Base-by-base conservation (phyloP, 2,113 vertebrate genomes). In the Lophius piscatorius region DNA sequence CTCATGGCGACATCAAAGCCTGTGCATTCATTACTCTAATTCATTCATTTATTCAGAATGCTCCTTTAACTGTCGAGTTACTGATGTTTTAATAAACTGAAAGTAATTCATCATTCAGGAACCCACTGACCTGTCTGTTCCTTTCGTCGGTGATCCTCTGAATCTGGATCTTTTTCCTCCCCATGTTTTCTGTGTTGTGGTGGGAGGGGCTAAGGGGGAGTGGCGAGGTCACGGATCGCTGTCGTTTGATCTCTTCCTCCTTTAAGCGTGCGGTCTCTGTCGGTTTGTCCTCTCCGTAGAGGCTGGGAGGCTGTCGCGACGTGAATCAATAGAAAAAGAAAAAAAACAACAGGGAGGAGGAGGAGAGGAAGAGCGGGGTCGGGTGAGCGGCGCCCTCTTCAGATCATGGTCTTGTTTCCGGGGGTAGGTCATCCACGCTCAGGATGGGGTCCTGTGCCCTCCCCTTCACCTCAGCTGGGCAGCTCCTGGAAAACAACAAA, bases 91-190 rank as follows among this genome's bases (percentile, higher is more conserved):
- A n/a, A n/a, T n/a, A n/a, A n/a, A n/a, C n/a, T n/a, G n/a, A n/a
- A n/a, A n/a, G n/a, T 62, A 2, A 4, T 22, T 28, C 20, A 4
- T 38, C 29, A 22, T 38, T 23, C 34, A 20, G 8, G 40, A 4
- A 9, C 0, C 2, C 3, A 6, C 89, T 84, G 1, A 97, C 96
- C 96, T 98, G 96, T 74, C 94, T 92, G 71, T 98, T 98, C 88
- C 96, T 93, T 76, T 98, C 96, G 4, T 98, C 97, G 0, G 97
- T 98, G 92, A 98, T 98, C 92, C 97, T 89, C 88, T 98, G 95
- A 79, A 98, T 98, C 93, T 98, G 96, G 65, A 98, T 98, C 94
- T 98, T 98, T 94, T 98, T 98, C 71, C 97, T 94, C 90, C 97
- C 97, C 97, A 98, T 98, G 83, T 90, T 94, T 82, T 84, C 89